phyloP scores from a whole-genome alignment of 2,888 invertebrate genomes.

The Exephanes ischioxanthus region DNA sequence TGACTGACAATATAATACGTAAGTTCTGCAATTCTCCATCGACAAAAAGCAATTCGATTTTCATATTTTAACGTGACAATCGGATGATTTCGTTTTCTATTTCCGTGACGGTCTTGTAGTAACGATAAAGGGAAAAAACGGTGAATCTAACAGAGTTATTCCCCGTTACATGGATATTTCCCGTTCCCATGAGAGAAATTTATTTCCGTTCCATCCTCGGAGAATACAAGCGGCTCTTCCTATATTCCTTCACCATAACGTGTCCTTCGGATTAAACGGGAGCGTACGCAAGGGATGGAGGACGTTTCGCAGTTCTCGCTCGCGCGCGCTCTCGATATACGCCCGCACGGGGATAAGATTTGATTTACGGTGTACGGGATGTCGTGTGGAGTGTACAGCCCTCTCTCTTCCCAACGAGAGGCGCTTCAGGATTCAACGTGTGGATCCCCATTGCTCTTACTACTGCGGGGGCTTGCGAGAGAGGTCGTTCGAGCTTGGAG shows the following conservation, averaged over 20 bases:
- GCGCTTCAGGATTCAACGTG: slow-evolving; percentile 56
- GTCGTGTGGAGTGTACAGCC: slow-evolving; percentile 57
- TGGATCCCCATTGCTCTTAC: slow-evolving; percentile 48
- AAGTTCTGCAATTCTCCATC: background rate
- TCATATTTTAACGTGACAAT: background rate
- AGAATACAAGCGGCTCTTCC: slow-evolving; percentile 51
- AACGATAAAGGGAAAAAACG: slow-evolving; percentile 18
- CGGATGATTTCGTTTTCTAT: slow-evolving; percentile 9
- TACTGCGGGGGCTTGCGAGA: slow-evolving; percentile 32
- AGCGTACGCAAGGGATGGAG: slow-evolving; percentile 48
- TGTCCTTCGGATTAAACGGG: slow-evolving; percentile 64
- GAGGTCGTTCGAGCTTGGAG: slow-evolving; percentile 40
- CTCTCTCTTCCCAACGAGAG: slow-evolving; percentile 34
- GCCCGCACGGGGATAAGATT: slow-evolving; percentile 63
- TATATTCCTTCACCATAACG: slow-evolving; percentile 26
- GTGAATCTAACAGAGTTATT: slow-evolving; percentile 45
- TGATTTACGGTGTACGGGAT: slow-evolving; percentile 69
- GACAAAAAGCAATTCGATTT: slow-evolving; percentile 6
- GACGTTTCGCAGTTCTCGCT: slow-evolving; percentile 52
- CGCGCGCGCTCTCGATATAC: slow-evolving; percentile 45
- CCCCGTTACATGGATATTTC: slow-evolving; percentile 56
- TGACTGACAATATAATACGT: background rate
- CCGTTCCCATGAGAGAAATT: slow-evolving; percentile 63
- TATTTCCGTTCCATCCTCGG: slow-evolving; percentile 65
- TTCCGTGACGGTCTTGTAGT: slow-evolving; percentile 6